phyloP scores from a whole-genome alignment of 2,113 vertebrate genomes.

The Myrmophylax atrothorax region DNA sequence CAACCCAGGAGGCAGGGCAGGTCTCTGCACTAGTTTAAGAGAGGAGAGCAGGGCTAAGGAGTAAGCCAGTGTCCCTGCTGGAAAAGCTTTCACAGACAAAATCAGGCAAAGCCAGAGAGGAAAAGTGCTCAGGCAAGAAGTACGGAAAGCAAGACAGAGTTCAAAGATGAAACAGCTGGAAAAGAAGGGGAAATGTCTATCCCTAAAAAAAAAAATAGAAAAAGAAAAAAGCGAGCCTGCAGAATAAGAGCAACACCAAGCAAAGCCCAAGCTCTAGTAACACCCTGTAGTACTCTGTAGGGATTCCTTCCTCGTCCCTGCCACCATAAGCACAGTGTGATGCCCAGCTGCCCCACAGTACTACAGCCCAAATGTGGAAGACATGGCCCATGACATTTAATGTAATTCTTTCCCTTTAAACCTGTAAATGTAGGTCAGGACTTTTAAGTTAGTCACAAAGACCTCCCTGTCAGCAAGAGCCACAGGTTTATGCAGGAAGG shows the following conservation, averaged over 20 bases:
- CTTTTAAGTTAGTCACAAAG: background rate
- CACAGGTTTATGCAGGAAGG: background rate
- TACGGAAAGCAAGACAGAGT: background rate
- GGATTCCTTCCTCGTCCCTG: background rate
- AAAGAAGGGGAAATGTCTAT: background rate
- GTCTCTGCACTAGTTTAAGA: background rate
- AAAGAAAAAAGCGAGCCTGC: background rate
- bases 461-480: background rate
- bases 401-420: constrained; percentile 3
- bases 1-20: background rate
- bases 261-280: background rate
- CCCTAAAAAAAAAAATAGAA: background rate
- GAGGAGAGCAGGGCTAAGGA: background rate
- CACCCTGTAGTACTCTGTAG: background rate
- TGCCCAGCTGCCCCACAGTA: background rate
- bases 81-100: background rate
- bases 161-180: background rate
- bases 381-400: background rate
- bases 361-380: background rate
- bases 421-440: background rate
- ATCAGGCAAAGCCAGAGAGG: background rate
- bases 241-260: background rate
- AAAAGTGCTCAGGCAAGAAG: background rate
- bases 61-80: background rate
- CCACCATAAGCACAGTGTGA: rapidly evolving